phyloP scores from a whole-genome alignment of 2,888 invertebrate genomes.

The Drosophila infuscata region DNA sequence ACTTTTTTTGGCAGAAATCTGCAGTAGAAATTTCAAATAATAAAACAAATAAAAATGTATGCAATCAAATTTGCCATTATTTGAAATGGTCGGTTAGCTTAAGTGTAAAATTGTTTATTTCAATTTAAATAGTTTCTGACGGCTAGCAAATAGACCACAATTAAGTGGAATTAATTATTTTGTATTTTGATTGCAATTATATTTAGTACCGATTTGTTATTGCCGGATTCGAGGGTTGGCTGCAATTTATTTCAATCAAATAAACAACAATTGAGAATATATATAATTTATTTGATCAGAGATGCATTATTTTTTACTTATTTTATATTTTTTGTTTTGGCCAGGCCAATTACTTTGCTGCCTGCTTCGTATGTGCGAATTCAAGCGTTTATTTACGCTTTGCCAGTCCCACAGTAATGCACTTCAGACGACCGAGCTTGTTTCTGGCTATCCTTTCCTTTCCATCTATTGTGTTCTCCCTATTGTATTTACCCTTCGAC shows the following conservation, averaged over 20 bases:
- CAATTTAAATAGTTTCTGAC: not conserved
- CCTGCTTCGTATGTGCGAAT: conserved; percentile 13
- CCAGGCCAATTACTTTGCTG: not conserved
- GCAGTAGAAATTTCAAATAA: not conserved
- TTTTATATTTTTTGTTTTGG: not conserved
- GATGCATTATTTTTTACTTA: not conserved
- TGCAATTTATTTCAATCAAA: not conserved
- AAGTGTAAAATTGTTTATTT: not conserved
- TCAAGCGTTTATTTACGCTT: conserved; percentile 26
- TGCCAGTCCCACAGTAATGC: conserved; percentile 7
- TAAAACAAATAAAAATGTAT: not conserved
- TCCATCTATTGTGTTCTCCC: conserved; percentile 5
- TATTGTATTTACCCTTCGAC: conserved; percentile 11
- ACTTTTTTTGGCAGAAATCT: not conserved
- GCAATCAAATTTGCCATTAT: not conserved
- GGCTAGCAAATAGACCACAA: not conserved
- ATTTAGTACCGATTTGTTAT: not conserved
- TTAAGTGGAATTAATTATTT: conserved; percentile 3
- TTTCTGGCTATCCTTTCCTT: not conserved
- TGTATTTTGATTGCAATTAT: conserved; percentile 12
- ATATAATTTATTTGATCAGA: not conserved
- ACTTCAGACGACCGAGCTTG: not conserved
- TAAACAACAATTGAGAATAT: not conserved
- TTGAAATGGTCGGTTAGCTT: not conserved
- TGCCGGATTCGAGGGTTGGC: not conserved